Evolutionary conservation across 2,113 vertebrate genomes (phyloP).

Genomic region (Rousettus leschenaultii): DNA sequence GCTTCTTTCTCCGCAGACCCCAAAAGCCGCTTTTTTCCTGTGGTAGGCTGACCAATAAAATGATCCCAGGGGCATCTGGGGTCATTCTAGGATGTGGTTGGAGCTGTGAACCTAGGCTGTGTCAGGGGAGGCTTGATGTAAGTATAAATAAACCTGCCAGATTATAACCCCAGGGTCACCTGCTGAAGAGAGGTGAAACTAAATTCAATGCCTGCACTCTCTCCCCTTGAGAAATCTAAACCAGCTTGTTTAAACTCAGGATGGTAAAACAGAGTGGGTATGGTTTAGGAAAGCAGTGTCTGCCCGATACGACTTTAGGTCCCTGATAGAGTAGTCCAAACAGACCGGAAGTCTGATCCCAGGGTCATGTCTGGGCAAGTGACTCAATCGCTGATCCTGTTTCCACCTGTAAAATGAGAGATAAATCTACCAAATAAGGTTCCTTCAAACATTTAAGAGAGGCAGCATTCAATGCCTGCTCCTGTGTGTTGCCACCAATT

Average conservation of each 20-base stretch:
- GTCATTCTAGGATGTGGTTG: background rate
- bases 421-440: background rate
- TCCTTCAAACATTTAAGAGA: background rate
- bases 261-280: background rate
- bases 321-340: background rate
- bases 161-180: background rate
- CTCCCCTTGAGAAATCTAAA: background rate
- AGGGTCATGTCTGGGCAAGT: background rate
- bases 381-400: background rate
- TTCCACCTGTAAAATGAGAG: background rate
- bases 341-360: background rate
- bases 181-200: background rate
- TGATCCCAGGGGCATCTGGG: background rate
- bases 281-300: background rate
- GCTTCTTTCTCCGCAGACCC: background rate
- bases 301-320: background rate
- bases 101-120: background rate
- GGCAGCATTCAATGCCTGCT: background rate
- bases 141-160: background rate
- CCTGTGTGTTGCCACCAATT: background rate
- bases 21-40: background rate
- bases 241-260: background rate
- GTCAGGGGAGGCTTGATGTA: background rate
- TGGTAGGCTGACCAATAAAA: background rate
- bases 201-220: background rate